These are phyloP conservation scores for Gonioctena quinquepunctata DNA, from an alignment of 1,140 invertebrate genomes.

Conservation along the genomic window DNA sequence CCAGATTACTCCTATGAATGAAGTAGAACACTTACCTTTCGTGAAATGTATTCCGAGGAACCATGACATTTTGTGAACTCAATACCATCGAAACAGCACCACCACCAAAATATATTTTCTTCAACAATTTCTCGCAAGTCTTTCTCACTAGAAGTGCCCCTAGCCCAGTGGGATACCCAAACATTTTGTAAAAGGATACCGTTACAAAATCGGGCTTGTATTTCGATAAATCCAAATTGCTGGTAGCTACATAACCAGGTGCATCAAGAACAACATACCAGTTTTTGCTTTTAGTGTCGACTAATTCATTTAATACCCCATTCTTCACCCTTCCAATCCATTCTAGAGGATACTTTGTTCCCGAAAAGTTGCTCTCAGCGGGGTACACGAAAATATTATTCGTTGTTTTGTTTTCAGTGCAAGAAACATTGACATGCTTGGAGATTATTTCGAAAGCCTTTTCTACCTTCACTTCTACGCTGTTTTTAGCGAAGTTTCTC, in stretches of 20 bases:
- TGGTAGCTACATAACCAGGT: constrained; percentile 80
- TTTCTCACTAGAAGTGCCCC: constrained; percentile 86
- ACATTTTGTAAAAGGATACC: constrained; percentile 97
- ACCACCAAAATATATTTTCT: constrained; percentile 87
- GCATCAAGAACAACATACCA: constrained; percentile 90
- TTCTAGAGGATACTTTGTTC: constrained; percentile 81
- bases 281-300: constrained; percentile 56
- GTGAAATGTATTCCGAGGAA: constrained; percentile 67
- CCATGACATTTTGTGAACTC: constrained; percentile 70
- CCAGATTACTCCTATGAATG: too few species aligned
- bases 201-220: constrained; percentile 86
- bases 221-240: constrained; percentile 72
- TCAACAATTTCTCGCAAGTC: constrained; percentile 64
- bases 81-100: constrained; percentile 86
- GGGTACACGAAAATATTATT: constrained; percentile 84
- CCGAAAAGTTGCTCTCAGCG: constrained; percentile 94
- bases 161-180: constrained; percentile 94
- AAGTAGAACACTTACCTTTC: constrained; percentile 74
- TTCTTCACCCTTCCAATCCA: constrained; percentile 72
- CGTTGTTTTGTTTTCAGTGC: background rate
- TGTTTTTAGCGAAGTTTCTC: constrained; percentile 62
- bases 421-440: background rate
- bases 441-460: constrained; percentile 35
- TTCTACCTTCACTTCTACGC: constrained; percentile 43
- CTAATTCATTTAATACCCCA: constrained; percentile 61